Evolutionary conservation across 35 echinoderm and acorn worm species (phyloP), one percentile per base, ranked within the genome.

Genomic region (Heliocidaris tuberculata): DNA sequence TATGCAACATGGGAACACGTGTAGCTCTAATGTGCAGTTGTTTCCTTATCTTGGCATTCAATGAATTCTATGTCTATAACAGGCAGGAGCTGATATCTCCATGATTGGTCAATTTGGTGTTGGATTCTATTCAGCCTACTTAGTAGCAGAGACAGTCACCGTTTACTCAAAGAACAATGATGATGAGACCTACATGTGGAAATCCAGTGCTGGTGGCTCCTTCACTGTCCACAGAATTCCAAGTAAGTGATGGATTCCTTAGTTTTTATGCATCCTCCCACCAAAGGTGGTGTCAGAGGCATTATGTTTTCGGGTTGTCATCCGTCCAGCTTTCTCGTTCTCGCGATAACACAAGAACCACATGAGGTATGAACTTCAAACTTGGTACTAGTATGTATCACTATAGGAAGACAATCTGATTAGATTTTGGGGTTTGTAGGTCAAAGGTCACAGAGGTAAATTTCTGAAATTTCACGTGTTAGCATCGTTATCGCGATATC

Each of bases 51-150:
- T 42, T 42, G 35, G 50, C 12, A 52, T 10, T 52, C 0, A 52
- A 52, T 70, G 65, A 27, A 19, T 70, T 71, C 0, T 78, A 8
- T 78, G 65, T n/a, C 5, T 7, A 78, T n/a, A 31, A 17, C 85
- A 98, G 97, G 98, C 98, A 49, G 98, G 98, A 85, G 98, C 98
- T 31, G 98, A 99, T 59, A 99, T 99, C 50, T 99, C 98, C 96
- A 99, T 99, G 98, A 99, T 99, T 95, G 98, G 98, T 96, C 98
- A 99, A 94, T 99, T 99, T 96, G 98, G 98, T 97, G 98, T 99
- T 60, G 98, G 98, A 88, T 99, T 99, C 97, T 99, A 99, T 78
- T 99, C 98, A 9, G 98, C 98, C 47, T 99, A 99, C 90, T 95
- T 99, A 86, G 97, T 99, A 30, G 98, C 98, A 35, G 98, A 99